Conservation (phyloP, 2,113 vertebrate genomes). For the Lepus americanus region DNA sequence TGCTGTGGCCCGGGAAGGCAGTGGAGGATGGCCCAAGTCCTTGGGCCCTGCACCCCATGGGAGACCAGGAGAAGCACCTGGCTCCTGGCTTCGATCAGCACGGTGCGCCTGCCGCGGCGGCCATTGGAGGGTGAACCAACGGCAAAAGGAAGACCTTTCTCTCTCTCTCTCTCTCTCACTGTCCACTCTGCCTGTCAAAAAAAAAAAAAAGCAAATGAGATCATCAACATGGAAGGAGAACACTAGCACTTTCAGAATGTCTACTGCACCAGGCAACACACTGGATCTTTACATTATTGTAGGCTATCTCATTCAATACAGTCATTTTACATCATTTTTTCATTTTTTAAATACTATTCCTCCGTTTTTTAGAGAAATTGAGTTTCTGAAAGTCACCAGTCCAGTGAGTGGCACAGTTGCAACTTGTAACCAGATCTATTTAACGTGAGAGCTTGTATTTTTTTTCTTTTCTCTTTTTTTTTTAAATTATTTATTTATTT, state of each 20-base stretch:
- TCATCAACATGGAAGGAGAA: background rate
- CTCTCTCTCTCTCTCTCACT: too few relatives aligned
- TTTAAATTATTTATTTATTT: too few relatives aligned
- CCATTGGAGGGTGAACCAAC: too few relatives aligned
- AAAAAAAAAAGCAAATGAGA: background rate
- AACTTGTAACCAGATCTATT: background rate
- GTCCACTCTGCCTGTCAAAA: too few relatives aligned
- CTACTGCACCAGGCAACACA: too few relatives aligned
- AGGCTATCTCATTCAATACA: background rate
- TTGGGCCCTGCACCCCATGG: too few relatives aligned
- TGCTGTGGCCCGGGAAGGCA: too few relatives aligned
- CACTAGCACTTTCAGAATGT: fast-evolving
- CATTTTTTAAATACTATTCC: background rate
- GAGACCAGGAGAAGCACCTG: too few relatives aligned
- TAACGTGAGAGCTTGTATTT: background rate
- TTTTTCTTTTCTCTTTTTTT: background rate
- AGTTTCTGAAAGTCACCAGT: background rate
- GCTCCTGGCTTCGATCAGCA: too few relatives aligned
- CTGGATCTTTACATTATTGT: background rate
- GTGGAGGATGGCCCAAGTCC: too few relatives aligned
- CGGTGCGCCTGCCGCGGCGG: too few relatives aligned
- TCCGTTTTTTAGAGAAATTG: background rate
- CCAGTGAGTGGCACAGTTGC: background rate
- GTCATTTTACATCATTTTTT: background rate
- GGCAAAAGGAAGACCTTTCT: too few relatives aligned